Evolutionary conservation across 1,140 invertebrate genomes (phyloP).

Genomic region (Rhyzopertha dominica): DNA sequence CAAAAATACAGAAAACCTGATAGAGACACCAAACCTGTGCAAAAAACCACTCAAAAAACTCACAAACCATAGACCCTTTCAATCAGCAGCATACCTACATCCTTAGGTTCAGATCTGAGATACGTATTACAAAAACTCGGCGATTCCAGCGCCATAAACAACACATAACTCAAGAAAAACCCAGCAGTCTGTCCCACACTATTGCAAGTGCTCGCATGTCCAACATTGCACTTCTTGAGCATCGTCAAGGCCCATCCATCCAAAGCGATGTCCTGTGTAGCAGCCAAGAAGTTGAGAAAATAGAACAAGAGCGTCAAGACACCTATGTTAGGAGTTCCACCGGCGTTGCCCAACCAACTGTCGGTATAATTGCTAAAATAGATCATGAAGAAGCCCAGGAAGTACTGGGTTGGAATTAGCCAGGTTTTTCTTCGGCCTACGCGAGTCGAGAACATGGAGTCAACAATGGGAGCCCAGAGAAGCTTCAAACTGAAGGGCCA

Average conservation of each 20-base stretch:
- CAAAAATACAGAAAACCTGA: conserved; percentile 92
- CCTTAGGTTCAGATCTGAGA: conserved; percentile 65
- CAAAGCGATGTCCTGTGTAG: conserved; percentile 99
- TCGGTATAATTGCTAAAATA: conserved; percentile 71
- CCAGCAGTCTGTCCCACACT: conserved; percentile 97
- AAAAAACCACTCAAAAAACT: conserved; percentile 2
- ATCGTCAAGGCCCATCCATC: conserved; percentile 99
- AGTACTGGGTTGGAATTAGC: conserved; percentile 89
- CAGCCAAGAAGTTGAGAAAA: conserved; percentile 89
- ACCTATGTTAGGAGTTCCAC: conserved; percentile 67
- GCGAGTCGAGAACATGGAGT: conserved; percentile 75
- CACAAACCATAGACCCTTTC: not conserved
- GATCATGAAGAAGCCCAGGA: conserved; percentile 81
- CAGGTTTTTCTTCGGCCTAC: conserved; percentile 96
- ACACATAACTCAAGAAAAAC: conserved; percentile 94
- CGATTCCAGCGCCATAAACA: conserved; percentile 97
- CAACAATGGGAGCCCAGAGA: conserved; percentile 97
- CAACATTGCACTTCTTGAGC: conserved; percentile 93
- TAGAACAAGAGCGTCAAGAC: conserved; percentile 86
- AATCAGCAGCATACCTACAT: conserved; percentile 48
- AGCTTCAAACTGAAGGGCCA: conserved; percentile 99
- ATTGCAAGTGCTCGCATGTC: conserved; percentile 99
- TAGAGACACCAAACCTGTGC: conserved; percentile 74
- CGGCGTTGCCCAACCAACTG: conserved; percentile 65
- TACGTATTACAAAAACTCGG: conserved; percentile 94